phyloP scores from a whole-genome alignment of 2,888 invertebrate species.

The Habroteleia sp. region DNA sequence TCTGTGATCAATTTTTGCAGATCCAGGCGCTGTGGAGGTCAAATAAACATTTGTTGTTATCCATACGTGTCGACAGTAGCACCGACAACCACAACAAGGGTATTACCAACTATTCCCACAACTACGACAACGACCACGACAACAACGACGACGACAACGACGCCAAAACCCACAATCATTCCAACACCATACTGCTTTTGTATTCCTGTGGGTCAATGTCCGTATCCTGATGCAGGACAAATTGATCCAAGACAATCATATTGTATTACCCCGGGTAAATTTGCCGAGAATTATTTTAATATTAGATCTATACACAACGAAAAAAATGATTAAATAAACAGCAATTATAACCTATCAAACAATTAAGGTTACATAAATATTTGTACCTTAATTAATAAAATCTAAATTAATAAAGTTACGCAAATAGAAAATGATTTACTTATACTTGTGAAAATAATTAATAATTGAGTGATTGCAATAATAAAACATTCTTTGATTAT shows the following conservation, averaged over 20 bases:
- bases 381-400: too few species aligned
- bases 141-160: conserved; percentile 18
- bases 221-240: conserved; percentile 11
- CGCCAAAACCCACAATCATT: conserved; percentile 43
- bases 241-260: conserved; percentile 62
- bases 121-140: conserved; percentile 29
- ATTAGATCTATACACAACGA: too few species aligned
- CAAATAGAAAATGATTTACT: too few species aligned
- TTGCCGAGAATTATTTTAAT: too few species aligned
- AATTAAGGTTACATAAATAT: too few species aligned
- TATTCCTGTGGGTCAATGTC: conserved; percentile 42
- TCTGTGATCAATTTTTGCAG: conserved; percentile 58
- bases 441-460: too few species aligned
- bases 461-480: too few species aligned
- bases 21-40: conserved; percentile 79
- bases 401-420: too few species aligned
- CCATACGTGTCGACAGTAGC: conserved; percentile 61
- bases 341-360: too few species aligned
- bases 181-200: conserved; percentile 52
- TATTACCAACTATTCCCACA: conserved; percentile 60
- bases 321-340: too few species aligned
- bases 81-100: conserved; percentile 48
- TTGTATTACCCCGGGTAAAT: conserved; percentile 62
- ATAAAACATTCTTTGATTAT: too few species aligned
- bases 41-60: conserved; percentile 82